Evolutionary conservation across 2,113 vertebrate genomes (phyloP), one percentile per base, ranked within the genome.

Genomic region (Turnix velox): DNA sequence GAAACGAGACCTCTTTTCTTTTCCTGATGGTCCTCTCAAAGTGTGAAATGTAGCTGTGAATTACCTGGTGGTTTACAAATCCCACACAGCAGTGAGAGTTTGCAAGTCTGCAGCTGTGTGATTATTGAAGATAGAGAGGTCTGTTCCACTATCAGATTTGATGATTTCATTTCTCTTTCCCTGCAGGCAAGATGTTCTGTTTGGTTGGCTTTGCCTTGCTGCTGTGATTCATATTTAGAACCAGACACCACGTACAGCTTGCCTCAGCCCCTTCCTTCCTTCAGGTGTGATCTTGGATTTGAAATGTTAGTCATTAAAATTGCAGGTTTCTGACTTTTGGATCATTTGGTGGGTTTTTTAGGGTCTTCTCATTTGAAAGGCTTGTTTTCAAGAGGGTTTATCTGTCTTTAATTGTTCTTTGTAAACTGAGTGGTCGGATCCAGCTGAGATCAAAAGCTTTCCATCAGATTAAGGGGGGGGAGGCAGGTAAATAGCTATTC

Each of bases 401-500:
- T 93, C 91, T 94, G 65, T 33, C 93, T 88, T 92, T 79, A 94
- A 52, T 52, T 12, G 42, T 72, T 71, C 59, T 94, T 90, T 95
- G 88, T 95, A 84, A 95, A 93, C 79, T 30, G 80, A 94, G 88
- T 31, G 92, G 52, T 65, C 90, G 87, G 79, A 88, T 69, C 94
- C 90, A 90, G 78, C 94, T 82, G 96, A 92, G 96, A 97, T 96
- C 96, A 97, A 96, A 97, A 84, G 93, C 31, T 49, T 88, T 37
- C 63, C 55, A 76, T 92, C 90, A 92, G 95, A 97, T 96, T 85
- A 92, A 91, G 84, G 76, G 61, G 87, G 63, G 84, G 76, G 61
- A 88, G 63, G 69, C 69, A 87, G 75, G 91, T 87, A 82, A 93
- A 89, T 27, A 92, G 85, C 67, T 23, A 18, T 83, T 77, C 72